A percentile compares a stretch with the other conserved stretches of the same genome.
Evolutionary conservation across 2,888 invertebrate genomes (phyloP).

Genomic region (Syrphus vitripennis): DNA sequence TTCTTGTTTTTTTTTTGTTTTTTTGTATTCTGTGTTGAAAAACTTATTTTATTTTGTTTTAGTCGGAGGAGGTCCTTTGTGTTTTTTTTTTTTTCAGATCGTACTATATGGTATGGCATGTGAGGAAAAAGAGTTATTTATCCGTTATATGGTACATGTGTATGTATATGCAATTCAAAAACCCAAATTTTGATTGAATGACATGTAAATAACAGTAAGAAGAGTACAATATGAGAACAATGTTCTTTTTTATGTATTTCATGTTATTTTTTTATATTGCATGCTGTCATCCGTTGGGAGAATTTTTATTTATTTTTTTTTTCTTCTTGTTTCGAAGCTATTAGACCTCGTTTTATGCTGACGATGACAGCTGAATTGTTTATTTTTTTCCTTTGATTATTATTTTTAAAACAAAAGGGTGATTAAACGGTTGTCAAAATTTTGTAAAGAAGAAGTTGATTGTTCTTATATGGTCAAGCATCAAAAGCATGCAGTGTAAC

Average conservation of each 20-base stretch:
- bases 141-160: constrained; percentile 20
- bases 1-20: constrained; percentile 32
- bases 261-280: neutral
- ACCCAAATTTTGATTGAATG: constrained; percentile 54
- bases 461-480: neutral
- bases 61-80: constrained; percentile 51
- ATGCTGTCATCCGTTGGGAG: neutral
- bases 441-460: neutral
- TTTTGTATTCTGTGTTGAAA: neutral
- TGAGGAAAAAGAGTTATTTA: constrained; percentile 46
- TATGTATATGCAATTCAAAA: neutral
- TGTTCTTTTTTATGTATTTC: neutral
- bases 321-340: neutral
- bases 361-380: constrained; percentile 16
- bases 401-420: constrained; percentile 9
- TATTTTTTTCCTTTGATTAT: neutral
- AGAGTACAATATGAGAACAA: neutral
- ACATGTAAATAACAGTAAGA: constrained; percentile 40
- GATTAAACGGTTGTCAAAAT: constrained; percentile 5
- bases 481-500: neutral
- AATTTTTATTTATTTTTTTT: neutral
- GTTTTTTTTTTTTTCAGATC: constrained; percentile 7
- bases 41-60: constrained; percentile 27
- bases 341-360: neutral
- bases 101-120: neutral